Evolutionary conservation across 2,888 invertebrate species (phyloP).

Genomic region (Ypsolopha sequella): DNA sequence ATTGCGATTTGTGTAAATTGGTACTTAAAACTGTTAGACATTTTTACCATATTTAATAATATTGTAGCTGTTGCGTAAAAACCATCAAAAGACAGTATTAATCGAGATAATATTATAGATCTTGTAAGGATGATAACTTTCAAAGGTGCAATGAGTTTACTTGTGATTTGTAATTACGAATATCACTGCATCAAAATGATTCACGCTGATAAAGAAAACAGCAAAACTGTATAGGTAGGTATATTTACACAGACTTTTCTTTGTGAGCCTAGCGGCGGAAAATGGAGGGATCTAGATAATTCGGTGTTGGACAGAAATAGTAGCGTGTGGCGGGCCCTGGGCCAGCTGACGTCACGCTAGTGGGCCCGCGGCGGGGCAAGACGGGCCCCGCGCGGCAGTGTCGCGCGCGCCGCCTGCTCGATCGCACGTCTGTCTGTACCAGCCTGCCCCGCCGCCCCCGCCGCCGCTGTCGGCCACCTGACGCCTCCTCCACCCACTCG

Average conservation of each 20-base stretch:
- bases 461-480: slow-evolving; percentile 6
- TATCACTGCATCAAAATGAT: neutral
- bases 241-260: neutral
- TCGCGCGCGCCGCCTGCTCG: slow-evolving; percentile 66
- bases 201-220: neutral
- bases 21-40: too few relatives aligned
- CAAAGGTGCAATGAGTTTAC: too few relatives aligned
- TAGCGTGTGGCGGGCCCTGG: slow-evolving; percentile 55
- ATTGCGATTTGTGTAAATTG: too few relatives aligned
- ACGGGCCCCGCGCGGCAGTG: slow-evolving; percentile 68
- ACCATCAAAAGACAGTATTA: too few relatives aligned
- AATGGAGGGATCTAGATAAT: slow-evolving; percentile 66
- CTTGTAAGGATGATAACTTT: too few relatives aligned
- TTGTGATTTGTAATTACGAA: too few relatives aligned
- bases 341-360: slow-evolving; percentile 68
- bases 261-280: slow-evolving; percentile 25
- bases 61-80: too few relatives aligned
- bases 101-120: too few relatives aligned
- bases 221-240: neutral
- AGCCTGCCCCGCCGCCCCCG: slow-evolving; percentile 15
- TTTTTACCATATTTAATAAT: too few relatives aligned
- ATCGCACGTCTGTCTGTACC: slow-evolving; percentile 33
- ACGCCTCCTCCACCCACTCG: slow-evolving; percentile 22
- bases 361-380: slow-evolving; percentile 58
- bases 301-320: slow-evolving; percentile 65